phyloP scores from a whole-genome alignment of 1,140 invertebrate genomes.

The Macrostomum lignano region DNA sequence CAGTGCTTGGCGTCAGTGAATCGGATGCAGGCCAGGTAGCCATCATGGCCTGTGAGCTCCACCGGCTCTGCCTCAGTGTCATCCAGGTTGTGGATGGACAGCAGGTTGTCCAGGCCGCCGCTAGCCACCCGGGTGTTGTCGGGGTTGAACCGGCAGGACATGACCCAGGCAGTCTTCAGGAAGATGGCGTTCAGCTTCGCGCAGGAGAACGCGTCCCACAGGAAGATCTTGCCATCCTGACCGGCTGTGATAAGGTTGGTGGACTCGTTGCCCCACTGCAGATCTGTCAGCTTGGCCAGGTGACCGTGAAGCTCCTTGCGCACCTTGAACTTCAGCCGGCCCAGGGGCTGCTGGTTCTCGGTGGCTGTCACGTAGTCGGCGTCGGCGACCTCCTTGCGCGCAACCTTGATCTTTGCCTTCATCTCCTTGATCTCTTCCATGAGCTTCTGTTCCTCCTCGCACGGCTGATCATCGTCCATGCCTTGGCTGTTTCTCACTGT shows the following conservation, averaged over 20 bases:
- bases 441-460: conserved; percentile 1
- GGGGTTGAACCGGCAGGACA: conserved; percentile 2
- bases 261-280: conserved; percentile 4
- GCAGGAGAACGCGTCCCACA: conserved; percentile 3
- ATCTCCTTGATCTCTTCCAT: conserved; percentile 1
- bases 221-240: conserved; percentile 5
- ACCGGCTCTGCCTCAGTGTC: background rate
- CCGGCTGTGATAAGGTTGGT: background rate
- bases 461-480: conserved; percentile 1
- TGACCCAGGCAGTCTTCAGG: conserved; percentile 2
- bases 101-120: conserved; percentile 5
- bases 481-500: too few relatives aligned
- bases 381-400: background rate
- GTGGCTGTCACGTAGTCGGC: conserved; percentile 5
- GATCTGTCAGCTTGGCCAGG: conserved; percentile 3
- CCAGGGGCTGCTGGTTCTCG: conserved; percentile 2
- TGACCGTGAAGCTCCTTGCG: conserved; percentile 5
- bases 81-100: background rate
- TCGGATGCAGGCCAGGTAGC: conserved; percentile 1
- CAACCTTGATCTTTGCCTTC: conserved; percentile 1
- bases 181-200: conserved; percentile 3
- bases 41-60: conserved; percentile 5
- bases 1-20: conserved; percentile 1
- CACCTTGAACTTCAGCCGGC: conserved; percentile 2
- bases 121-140: conserved; percentile 1